phyloP scores from a whole-genome alignment of 2,113 vertebrate genomes.

The Micromys minutus region DNA sequence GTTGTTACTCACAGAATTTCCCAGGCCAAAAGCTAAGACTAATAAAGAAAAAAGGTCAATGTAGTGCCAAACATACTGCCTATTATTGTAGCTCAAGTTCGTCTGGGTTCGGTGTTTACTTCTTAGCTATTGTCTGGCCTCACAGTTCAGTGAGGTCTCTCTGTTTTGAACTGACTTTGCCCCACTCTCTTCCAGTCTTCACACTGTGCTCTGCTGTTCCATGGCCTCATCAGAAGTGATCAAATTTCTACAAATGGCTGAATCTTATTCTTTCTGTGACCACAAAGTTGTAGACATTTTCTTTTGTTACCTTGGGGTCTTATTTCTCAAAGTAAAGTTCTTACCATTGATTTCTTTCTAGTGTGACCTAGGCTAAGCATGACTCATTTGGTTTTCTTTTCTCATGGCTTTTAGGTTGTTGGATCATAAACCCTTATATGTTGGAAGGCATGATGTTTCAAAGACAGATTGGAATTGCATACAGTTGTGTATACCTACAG shows the following conservation, averaged over 20 bases:
- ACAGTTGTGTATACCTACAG: rapidly evolving
- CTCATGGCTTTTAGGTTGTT: background rate
- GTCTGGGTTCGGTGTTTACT: background rate
- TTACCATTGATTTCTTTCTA: background rate
- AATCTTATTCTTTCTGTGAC: background rate
- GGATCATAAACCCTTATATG: background rate
- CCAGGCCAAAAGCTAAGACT: background rate
- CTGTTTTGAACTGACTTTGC: background rate
- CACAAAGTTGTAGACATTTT: background rate
- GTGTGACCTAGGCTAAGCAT: background rate
- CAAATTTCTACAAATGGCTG: background rate
- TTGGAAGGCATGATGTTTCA: background rate
- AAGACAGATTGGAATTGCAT: background rate
- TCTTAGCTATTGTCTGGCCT: background rate
- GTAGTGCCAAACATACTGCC: background rate
- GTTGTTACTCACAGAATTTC: background rate
- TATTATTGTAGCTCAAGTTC: background rate
- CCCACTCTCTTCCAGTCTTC: background rate
- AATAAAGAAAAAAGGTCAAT: background rate
- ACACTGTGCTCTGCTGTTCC: background rate
- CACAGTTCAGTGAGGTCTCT: background rate
- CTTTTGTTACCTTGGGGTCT: background rate
- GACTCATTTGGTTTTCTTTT: background rate
- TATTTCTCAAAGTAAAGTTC: background rate
- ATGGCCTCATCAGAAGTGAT: background rate